A percentile compares a stretch with the other conserved stretches of the same genome.
Conservation (phyloP, 2,888 invertebrate genomes). For the Leptinotarsa tumamoca region DNA sequence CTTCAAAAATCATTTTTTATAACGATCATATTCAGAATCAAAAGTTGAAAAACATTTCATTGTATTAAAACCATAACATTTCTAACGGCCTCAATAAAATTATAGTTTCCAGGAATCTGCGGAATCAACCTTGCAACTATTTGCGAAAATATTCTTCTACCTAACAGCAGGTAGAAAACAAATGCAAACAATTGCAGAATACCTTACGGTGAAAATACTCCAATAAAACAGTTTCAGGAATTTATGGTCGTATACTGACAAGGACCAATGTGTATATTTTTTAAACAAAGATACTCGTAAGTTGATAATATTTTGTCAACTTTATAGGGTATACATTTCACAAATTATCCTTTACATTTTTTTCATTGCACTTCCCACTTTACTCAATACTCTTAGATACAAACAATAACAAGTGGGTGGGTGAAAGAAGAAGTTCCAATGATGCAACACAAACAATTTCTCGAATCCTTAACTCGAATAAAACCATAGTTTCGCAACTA, state of each 20-base stretch:
- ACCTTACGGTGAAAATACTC: background rate
- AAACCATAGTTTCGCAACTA: background rate
- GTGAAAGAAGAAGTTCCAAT: background rate
- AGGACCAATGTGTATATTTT: background rate
- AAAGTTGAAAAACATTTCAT: too few species aligned
- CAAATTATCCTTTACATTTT: too few species aligned
- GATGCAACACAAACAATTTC: background rate
- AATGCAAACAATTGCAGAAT: background rate
- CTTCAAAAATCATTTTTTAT: too few species aligned
- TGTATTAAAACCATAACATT: background rate
- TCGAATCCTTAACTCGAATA: background rate
- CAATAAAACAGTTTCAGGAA: conserved; percentile 12
- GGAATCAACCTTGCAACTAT: background rate
- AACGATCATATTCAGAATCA: too few species aligned
- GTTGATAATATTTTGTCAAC: too few species aligned
- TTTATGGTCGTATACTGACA: background rate
- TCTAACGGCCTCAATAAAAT: background rate
- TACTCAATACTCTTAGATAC: background rate
- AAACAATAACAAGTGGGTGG: conserved; percentile 8
- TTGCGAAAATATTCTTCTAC: background rate
- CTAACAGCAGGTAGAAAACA: conserved; percentile 2
- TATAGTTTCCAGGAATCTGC: background rate
- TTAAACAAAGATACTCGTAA: too few species aligned
- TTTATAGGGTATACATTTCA: too few species aligned
- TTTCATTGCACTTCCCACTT: background rate